These are phyloP conservation scores for Polyploca ridens DNA, from an alignment of 2,888 invertebrate genomes.

Conservation along the genomic window DNA sequence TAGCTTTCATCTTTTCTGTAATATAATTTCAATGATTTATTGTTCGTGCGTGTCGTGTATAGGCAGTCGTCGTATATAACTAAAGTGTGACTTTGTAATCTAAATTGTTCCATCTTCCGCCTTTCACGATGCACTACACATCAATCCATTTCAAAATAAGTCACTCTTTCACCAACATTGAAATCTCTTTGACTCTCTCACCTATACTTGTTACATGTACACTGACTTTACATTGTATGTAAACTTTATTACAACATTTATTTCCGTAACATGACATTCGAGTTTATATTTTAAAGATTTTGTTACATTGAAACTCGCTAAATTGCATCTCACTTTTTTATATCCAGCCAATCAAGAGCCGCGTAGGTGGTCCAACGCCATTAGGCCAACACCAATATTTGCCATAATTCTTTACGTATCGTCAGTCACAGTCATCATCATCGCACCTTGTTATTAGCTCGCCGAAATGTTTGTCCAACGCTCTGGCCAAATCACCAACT, in stretches of 20 bases:
- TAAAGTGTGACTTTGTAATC: no score
- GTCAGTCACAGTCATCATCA: no score
- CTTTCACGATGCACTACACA: no score
- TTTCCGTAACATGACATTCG: neutral
- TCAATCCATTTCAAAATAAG: no score
- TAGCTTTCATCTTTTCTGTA: no score
- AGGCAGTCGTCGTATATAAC: no score
- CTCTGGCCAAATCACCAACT: conserved; percentile 30
- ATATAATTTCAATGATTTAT: no score
- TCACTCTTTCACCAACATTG: no score
- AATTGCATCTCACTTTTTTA: conserved; percentile 28
- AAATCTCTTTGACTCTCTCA: neutral
- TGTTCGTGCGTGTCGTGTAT: no score
- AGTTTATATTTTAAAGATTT: neutral
- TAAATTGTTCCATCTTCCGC: no score
- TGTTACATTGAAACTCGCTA: neutral
- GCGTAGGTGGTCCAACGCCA: conserved; percentile 58
- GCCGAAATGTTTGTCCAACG: conserved; percentile 56
- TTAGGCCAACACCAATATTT: conserved; percentile 61
- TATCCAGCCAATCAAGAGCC: conserved; percentile 24
- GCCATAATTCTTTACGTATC: conserved; percentile 54
- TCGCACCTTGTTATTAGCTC: conserved; percentile 62
- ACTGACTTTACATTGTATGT: neutral
- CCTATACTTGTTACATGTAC: neutral
- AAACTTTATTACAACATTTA: neutral